Conservation (phyloP, 92 coral and sea anemone genomes). For the Montipora capitata region DNA sequence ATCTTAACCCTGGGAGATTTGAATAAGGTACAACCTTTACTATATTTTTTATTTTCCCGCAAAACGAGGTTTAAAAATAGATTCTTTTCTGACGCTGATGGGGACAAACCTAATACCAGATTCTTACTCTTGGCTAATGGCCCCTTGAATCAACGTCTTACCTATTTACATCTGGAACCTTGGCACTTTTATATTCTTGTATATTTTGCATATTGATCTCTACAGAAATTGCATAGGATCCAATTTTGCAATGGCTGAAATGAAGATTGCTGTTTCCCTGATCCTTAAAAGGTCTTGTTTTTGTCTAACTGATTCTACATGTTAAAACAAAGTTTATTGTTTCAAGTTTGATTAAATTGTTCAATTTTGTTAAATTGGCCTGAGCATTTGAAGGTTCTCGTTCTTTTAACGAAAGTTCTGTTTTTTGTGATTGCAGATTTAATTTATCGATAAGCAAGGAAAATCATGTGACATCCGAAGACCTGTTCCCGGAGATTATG, state of each 20-base stretch:
- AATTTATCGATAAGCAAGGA: slow-evolving; percentile 36
- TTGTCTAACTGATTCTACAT: neutral
- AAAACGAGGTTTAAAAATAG: no score
- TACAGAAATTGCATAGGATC: slow-evolving; percentile 60
- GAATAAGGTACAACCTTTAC: no score
- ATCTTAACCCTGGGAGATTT: no score
- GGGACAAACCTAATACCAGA: no score
- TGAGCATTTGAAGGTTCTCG: no score
- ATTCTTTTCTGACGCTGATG: no score
- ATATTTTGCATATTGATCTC: neutral
- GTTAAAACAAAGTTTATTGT: neutral
- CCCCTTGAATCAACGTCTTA: no score
- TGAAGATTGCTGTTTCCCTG: slow-evolving; percentile 51
- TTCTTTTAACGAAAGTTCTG: neutral
- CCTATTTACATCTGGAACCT: no score
- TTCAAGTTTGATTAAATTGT: no score
- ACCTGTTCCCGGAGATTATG: slow-evolving; percentile 47
- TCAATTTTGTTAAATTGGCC: no score
- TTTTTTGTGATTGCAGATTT: slow-evolving; percentile 18
- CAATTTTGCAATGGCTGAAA: slow-evolving; percentile 65
- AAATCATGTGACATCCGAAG: slow-evolving; percentile 31
- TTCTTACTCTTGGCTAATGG: no score
- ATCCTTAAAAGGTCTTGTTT: slow-evolving; percentile 22
- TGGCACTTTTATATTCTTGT: neutral
- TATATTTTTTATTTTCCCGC: no score